Percentiles rank a stretch among this genome's conserved stretches.
Conservation (phyloP, 2,888 invertebrate species). For the Myopa tessellatipennis region DNA sequence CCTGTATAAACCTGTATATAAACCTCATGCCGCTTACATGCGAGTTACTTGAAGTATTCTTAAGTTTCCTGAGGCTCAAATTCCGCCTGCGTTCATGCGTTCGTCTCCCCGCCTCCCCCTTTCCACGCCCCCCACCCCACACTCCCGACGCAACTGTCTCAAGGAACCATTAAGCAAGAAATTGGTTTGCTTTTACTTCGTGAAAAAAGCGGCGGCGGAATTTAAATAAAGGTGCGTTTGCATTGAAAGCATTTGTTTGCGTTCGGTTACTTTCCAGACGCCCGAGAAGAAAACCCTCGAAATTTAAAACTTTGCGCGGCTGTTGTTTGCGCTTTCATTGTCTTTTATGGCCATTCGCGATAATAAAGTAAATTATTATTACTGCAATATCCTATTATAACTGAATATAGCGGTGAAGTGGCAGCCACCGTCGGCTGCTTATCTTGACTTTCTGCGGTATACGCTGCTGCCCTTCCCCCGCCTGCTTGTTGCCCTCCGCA, state of each 20-base stretch:
- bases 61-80: too few relatives aligned
- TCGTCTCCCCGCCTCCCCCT: neutral
- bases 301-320: conserved; percentile 28
- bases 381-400: conserved; percentile 57
- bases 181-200: conserved; percentile 36
- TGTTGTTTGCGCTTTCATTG: conserved; percentile 27
- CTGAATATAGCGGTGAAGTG: conserved; percentile 19
- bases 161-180: conserved; percentile 61
- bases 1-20: too few relatives aligned
- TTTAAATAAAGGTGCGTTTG: conserved; percentile 63
- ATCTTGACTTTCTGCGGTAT: conserved; percentile 38
- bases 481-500: neutral
- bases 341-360: conserved; percentile 63
- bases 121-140: neutral
- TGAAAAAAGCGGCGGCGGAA: conserved; percentile 40
- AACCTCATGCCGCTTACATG: too few relatives aligned
- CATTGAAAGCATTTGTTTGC: conserved; percentile 27
- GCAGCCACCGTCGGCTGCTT: conserved; percentile 44
- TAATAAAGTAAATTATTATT: conserved; percentile 67
- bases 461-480: conserved; percentile 17
- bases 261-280: neutral
- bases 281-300: conserved; percentile 25
- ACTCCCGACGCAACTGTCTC: conserved; percentile 60
- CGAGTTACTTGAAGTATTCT: too few relatives aligned
- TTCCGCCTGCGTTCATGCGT: too few relatives aligned